phyloP scores from a whole-genome alignment of 2,113 vertebrate species.

The Bufo bufo region DNA sequence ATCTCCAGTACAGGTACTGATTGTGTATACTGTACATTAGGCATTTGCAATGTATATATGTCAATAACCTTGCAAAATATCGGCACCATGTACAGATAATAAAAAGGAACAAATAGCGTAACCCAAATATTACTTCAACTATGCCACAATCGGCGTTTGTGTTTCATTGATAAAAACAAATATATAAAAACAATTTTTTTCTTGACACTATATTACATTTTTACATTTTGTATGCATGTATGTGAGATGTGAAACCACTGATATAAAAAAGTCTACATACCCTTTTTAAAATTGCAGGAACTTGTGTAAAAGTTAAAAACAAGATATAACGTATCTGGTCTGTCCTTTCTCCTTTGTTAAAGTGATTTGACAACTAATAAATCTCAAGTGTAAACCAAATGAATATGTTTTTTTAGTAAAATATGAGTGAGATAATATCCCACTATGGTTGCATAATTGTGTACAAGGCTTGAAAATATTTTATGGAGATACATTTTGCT shows the following conservation, averaged over 20 bases:
- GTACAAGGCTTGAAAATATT: background rate
- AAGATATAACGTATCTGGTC: background rate
- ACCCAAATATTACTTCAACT: background rate
- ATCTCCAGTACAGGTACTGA: background rate
- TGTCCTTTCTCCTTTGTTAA: background rate
- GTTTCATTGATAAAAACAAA: conserved; percentile 18
- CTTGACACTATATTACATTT: conserved; percentile 20
- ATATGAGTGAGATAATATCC: background rate
- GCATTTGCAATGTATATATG: background rate
- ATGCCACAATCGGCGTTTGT: background rate
- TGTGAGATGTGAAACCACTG: background rate
- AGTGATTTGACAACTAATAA: background rate
- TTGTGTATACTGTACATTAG: conserved; percentile 5
- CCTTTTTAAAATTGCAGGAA: background rate
- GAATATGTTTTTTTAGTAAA: background rate
- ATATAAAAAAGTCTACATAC: background rate
- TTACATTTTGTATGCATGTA: conserved; percentile 3
- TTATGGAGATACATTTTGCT: background rate
- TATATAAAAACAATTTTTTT: background rate
- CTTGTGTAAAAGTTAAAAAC: background rate
- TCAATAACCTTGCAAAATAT: conserved; percentile 6
- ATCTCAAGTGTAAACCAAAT: background rate
- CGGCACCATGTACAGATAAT: background rate
- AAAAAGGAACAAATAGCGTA: background rate
- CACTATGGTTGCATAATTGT: background rate